phyloP scores from a whole-genome alignment of 2,797 vertebrate genomes.

The Trachops cirrhosus region DNA sequence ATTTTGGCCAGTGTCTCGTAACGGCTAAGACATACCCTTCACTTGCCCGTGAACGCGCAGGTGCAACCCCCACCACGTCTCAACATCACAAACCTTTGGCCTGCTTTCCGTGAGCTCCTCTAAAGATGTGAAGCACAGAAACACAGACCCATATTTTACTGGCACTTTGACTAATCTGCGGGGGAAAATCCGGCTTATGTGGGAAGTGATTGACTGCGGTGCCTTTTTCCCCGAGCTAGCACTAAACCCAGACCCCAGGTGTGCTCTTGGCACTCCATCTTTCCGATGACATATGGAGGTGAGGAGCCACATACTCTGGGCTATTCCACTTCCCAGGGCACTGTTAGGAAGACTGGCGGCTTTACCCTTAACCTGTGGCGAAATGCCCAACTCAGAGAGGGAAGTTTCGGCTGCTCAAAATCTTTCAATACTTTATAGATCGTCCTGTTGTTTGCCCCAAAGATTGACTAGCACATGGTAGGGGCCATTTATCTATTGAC shows the following conservation, averaged over 20 bases:
- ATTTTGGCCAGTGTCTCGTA: too few relatives aligned
- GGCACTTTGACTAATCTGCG: conserved; percentile 41
- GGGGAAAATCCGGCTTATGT: conserved; percentile 20
- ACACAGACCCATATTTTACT: background rate
- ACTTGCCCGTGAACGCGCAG: fast-evolving
- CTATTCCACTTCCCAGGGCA: conserved; percentile 23
- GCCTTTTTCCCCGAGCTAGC: conserved; percentile 45
- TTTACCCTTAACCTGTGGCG: background rate
- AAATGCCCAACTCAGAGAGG: background rate
- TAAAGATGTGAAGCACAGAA: background rate
- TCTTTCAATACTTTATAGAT: background rate
- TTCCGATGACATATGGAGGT: conserved; percentile 56
- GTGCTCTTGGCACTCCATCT: conserved; percentile 57
- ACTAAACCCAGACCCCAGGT: conserved; percentile 62
- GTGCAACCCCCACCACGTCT: background rate
- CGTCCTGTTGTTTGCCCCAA: background rate
- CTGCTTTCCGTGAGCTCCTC: background rate
- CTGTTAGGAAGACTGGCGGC: conserved; percentile 1
- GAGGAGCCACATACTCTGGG: conserved; percentile 27
- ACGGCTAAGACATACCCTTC: background rate
- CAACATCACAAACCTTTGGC: background rate
- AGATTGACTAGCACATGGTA: conserved; percentile 7
- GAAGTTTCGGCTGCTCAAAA: background rate
- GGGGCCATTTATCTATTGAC: background rate
- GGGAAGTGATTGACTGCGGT: conserved; percentile 65